phyloP scores from a whole-genome alignment of 2,113 vertebrate genomes.

The Rattus rattus region DNA sequence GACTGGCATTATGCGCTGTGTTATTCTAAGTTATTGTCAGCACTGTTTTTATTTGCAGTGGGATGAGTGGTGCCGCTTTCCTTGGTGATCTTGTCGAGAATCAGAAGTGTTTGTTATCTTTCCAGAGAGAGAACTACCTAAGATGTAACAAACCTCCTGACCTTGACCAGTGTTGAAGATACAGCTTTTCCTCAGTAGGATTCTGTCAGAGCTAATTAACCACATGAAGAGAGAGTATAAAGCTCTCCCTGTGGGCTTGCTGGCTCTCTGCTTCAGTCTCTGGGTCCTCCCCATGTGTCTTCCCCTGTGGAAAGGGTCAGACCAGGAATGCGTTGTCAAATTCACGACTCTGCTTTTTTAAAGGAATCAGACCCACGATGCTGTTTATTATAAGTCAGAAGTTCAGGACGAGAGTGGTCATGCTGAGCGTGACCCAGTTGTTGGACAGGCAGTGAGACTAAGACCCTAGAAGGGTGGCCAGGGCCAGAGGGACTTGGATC shows the following conservation, averaged over 20 bases:
- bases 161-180: neutral
- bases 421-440: neutral
- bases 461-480: neutral
- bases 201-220: neutral
- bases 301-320: neutral
- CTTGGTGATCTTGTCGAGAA: neutral
- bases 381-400: neutral
- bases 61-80: neutral
- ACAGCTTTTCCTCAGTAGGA: neutral
- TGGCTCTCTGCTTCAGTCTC: neutral
- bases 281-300: neutral
- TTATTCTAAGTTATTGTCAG: neutral
- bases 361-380: neutral
- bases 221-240: neutral
- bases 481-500: neutral
- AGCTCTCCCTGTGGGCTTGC: neutral
- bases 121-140: neutral
- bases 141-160: neutral
- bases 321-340: neutral
- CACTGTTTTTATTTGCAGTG: neutral
- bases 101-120: neutral
- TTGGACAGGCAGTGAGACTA: neutral
- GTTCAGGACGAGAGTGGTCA: neutral
- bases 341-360: neutral
- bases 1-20: neutral